Evolutionary conservation across 2,797 vertebrate species (phyloP).

Genomic region (Gadopsis marmoratus): DNA sequence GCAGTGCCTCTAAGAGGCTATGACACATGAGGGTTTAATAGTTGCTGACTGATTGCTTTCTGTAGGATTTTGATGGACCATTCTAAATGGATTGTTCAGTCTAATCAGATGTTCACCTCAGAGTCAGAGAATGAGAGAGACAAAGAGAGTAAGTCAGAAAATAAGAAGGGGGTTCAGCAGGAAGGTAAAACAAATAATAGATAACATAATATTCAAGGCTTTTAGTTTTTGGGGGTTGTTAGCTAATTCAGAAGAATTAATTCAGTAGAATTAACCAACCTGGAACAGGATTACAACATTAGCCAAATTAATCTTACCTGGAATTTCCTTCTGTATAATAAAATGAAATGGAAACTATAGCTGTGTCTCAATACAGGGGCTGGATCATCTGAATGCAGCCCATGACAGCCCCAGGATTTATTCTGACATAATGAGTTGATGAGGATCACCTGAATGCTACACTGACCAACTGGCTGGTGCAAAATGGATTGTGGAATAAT

Average conservation of each 20-base stretch:
- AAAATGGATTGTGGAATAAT: neutral
- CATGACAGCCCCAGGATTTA: neutral
- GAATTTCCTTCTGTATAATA: neutral
- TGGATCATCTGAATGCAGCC: neutral
- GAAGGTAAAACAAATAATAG: constrained; percentile 10
- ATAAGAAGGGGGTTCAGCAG: neutral
- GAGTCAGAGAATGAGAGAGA: constrained; percentile 23
- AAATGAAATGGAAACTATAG: constrained; percentile 3
- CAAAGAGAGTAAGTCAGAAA: constrained; percentile 23
- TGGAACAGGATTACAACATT: constrained; percentile 6
- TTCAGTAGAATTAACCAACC: neutral
- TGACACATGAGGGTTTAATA: constrained; percentile 49
- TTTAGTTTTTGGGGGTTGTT: constrained; percentile 3
- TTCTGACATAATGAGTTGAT: neutral
- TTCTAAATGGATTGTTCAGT: constrained; percentile 58
- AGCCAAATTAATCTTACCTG: neutral
- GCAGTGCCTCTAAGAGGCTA: constrained; percentile 40
- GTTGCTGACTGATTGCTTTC: constrained; percentile 46
- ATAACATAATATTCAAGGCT: constrained; percentile 12
- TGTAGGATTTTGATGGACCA: constrained; percentile 43
- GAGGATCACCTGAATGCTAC: neutral
- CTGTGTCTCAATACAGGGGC: constrained; percentile 3
- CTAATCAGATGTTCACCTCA: constrained; percentile 50
- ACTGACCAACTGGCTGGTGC: neutral
- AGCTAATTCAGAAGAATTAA: neutral